Base-by-base conservation (phyloP, 1,140 invertebrate species). In the Delia radicum region DNA sequence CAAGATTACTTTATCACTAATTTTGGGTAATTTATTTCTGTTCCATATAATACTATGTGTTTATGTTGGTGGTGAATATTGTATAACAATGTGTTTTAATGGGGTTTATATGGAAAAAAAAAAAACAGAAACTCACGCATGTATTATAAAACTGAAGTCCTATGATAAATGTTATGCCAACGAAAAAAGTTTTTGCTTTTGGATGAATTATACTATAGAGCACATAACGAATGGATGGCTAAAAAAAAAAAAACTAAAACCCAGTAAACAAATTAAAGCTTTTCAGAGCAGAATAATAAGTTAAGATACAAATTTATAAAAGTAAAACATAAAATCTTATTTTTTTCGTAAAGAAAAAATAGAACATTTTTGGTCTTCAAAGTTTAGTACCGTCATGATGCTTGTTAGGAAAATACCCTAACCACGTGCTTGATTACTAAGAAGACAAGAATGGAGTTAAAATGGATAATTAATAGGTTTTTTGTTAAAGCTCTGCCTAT, bases 71-170 rank as follows among this genome's bases (percentile, higher is more conserved):
- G 7, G 15, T 55, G n/a, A 55, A 21, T 10, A 55, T 55, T 2
- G 18, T 21, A 42, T 42, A 55, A 55, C 48, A 55, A 21, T 67
- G 28, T 67, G 63, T 33, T 69, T 69, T 37, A 69, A 69, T 69
- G 65, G 65, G 65, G 65, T 69, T 69, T 69, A 10, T 69, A 69
- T 37, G 29, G 65, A 31, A 69, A 69, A 15, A 69, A 69, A 33
- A 33, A 33, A 31, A 69, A 69, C 18, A 69, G 37, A 33, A 33
- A 33, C 65, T 21, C 31, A 33, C 65, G 65, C 31, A 27, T 69
- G 62, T 69, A 31, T 33, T 8, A 55, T 33, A 55, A 55, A 55
- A 69, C 29, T 69, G 3, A 69, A 33, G 65, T 27, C 65, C 65
- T 69, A 33, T 37, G 65, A 69, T 69, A 69, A 69, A 33, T 69